Evolutionary conservation across 2,797 vertebrate species (phyloP).

Genomic region (Orestias chungarensis): DNA sequence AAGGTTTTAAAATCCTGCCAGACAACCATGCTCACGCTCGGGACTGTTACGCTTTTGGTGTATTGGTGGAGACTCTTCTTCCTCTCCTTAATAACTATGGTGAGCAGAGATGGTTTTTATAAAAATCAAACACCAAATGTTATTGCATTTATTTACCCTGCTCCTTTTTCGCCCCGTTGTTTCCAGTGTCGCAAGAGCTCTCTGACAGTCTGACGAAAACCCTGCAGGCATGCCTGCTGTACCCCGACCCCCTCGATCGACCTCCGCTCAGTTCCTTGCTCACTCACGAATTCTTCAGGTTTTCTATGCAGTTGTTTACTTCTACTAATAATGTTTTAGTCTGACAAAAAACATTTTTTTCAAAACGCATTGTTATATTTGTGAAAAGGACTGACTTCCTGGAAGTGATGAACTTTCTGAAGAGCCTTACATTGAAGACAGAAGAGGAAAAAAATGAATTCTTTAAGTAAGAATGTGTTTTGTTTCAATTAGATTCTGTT

Average conservation of each 20-base stretch:
- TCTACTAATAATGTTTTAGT: neutral
- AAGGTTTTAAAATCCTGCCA: slow-evolving; percentile 81
- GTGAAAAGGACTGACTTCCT: slow-evolving; percentile 92
- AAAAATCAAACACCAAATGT: neutral
- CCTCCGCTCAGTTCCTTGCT: slow-evolving; percentile 85
- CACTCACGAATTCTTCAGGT: slow-evolving; percentile 94
- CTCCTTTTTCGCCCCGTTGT: slow-evolving; percentile 2
- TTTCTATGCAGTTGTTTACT: slow-evolving; percentile 32
- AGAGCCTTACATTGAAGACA: slow-evolving; percentile 92
- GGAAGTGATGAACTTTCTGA: slow-evolving; percentile 95
- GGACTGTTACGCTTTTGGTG: slow-evolving; percentile 92
- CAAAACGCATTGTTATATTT: neutral
- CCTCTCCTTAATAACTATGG: slow-evolving; percentile 83
- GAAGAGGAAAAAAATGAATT: slow-evolving; percentile 99
- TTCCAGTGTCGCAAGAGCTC: slow-evolving; percentile 77
- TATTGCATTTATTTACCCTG: neutral
- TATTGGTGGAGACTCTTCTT: slow-evolving; percentile 85
- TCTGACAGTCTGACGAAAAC: slow-evolving; percentile 84
- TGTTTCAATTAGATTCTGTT: neutral
- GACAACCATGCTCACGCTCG: slow-evolving; percentile 86
- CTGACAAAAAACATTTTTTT: neutral
- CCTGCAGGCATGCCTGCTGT: slow-evolving; percentile 84
- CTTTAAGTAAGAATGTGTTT: slow-evolving; percentile 90
- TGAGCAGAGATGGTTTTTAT: slow-evolving; percentile 69
- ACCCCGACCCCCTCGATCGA: slow-evolving; percentile 83